These are phyloP conservation scores for Agrilus mali DNA, from an alignment of 2,888 invertebrate genomes.

Conservation along the genomic window DNA sequence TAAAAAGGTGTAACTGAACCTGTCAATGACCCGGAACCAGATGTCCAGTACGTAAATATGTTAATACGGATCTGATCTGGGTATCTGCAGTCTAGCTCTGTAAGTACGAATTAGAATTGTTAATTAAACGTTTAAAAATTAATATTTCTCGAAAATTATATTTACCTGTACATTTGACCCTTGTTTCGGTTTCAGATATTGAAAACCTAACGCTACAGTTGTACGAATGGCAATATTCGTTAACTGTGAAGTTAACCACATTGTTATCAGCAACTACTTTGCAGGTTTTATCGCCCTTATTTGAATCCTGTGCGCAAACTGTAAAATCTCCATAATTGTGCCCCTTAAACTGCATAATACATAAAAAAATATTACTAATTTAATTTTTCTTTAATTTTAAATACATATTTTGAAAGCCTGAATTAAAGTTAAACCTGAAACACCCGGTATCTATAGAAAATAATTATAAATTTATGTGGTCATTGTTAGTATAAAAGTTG, in stretches of 20 bases:
- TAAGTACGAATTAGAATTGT: constrained; percentile 15
- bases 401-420: too few species aligned
- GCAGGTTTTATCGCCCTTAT: constrained; percentile 32
- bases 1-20: too few species aligned
- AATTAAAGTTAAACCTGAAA: too few species aligned
- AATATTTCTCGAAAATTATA: neutral
- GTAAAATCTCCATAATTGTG: constrained; percentile 27
- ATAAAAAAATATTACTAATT: constrained; percentile 1
- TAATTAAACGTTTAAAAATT: constrained; percentile 5
- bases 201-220: constrained; percentile 35
- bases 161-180: constrained; percentile 47
- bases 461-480: too few species aligned
- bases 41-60: constrained; percentile 20
- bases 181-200: constrained; percentile 37
- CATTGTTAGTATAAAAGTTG: too few species aligned
- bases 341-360: constrained; percentile 24
- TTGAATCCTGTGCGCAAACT: constrained; percentile 22
- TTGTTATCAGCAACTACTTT: constrained; percentile 36
- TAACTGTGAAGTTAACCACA: constrained; percentile 37
- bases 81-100: constrained; percentile 53
- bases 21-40: constrained; percentile 14
- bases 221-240: constrained; percentile 38
- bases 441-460: too few species aligned
- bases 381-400: too few species aligned
- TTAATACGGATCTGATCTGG: constrained; percentile 48